Percentiles rank a stretch among this genome's conserved stretches.
These are phyloP conservation scores for Scyliorhinus canicula DNA, from an alignment of 2,797 vertebrate genomes.

Conservation along the genomic window DNA sequence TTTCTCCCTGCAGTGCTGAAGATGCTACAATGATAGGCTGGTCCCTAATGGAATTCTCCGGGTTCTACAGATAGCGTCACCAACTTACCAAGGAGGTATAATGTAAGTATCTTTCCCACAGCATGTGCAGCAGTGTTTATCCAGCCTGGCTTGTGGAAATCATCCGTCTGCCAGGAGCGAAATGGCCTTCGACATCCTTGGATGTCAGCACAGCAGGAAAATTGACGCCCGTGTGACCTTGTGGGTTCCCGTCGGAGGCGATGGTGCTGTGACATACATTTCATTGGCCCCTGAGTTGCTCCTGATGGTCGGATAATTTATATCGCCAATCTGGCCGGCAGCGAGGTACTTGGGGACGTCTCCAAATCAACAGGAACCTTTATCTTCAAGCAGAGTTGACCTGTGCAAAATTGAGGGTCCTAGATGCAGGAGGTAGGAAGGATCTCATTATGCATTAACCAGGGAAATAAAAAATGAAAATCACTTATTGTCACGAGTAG, in stretches of 20 bases:
- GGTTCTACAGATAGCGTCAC: conserved; percentile 26
- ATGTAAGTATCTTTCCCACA: background rate
- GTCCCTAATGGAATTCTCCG: conserved; percentile 31
- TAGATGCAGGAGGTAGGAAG: background rate
- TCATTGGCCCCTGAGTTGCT: background rate
- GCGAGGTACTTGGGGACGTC: background rate
- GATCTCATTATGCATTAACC: background rate
- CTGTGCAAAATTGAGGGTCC: background rate
- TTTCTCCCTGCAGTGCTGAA: conserved; percentile 1
- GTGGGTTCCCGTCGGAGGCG: background rate
- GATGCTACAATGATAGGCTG: conserved; percentile 30
- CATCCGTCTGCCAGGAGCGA: background rate
- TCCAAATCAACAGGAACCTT: background rate
- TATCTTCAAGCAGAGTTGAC: background rate
- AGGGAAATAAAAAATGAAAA: too few relatives aligned
- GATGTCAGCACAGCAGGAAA: background rate
- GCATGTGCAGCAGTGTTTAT: background rate
- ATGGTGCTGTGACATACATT: too few relatives aligned
- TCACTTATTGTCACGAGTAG: too few relatives aligned
- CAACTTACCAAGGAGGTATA: background rate
- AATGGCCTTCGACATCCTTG: background rate
- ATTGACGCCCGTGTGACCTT: background rate
- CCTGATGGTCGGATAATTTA: background rate
- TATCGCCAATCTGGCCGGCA: background rate
- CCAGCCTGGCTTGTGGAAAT: background rate